Base-by-base conservation (phyloP, 2,797 vertebrate species). In the Mus minutoides region DNA sequence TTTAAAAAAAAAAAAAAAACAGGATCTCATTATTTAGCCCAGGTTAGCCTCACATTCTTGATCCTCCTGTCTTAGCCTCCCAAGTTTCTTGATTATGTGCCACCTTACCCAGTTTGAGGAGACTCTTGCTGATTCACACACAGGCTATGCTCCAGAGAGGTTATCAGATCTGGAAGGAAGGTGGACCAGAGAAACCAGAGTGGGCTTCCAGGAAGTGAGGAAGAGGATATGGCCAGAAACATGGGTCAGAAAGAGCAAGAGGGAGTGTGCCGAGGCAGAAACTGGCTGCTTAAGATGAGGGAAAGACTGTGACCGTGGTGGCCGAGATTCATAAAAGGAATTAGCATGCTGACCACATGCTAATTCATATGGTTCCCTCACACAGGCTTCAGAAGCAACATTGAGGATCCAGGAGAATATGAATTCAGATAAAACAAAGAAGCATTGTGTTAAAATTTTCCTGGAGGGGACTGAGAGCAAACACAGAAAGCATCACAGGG, bases 381-480 rank as follows among this genome's bases (percentile, higher is more conserved):
- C 9, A 10, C 62, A 52, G 58, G 10, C 43, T 64, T 2, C 2
- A 91, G 54, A 71, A 54, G 75, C 26, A n/a, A 34, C 54, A 16
- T 2, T 6, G 31, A 93, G 24, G 37, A 73, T 21, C 62, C 52
- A 2, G 22, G 67, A 88, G 67, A 43, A 86, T 22, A 64, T 5
- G 2, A 64, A 79, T 60, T 82, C 62, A 75, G 77, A 24, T 22
- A 31, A 75, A 46, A 94, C 19, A 69, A 91, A 94, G 64, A 90
- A 97, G 60, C 17, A 13, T 54, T 54, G 31, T 26, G 7, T 60
- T n/a, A 87, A 93, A 85, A 26, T 75, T 34, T 54, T 80, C 75
- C 78, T 52, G 91, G 64, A 83, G 67, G 64, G 85, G 89, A 75
- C 22, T 26, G 54, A 90, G 60, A 78, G 85, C 62, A 92, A 67